Base-by-base conservation (phyloP, 2,113 vertebrate genomes). In the Xiphophorus maculatus region DNA sequence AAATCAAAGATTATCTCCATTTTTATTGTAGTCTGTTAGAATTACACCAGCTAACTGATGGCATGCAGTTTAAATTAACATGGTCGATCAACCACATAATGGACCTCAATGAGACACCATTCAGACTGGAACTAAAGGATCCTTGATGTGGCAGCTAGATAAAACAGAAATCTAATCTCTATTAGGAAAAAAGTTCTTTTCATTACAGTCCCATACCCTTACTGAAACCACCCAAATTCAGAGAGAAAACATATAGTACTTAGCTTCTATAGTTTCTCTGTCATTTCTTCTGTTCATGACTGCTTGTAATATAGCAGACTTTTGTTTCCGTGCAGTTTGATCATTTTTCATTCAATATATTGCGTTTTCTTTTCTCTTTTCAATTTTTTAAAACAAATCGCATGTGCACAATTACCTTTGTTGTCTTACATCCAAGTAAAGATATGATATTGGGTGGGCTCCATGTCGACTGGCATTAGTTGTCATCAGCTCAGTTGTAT, bases 81-180 rank as follows among this genome's bases (percentile, higher is more conserved):
- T 84, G 89, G 87, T 87, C 78, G 75, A 91, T 92, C 79, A 91
- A 88, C 88, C 91, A 83, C 81, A 77, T 92, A 94, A 92, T 93
- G 89, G 88, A 82, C 73, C 87, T 79, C 87, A 83, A 85, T 87
- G 88, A 92, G 90, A 91, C 70, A 81, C 79, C 88, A 90, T 85
- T 90, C 86, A 90, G 87, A 80, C 87, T 87, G 81, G 83, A 90
- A 90, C 91, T 89, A 93, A 92, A 88, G 83, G 86, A 91, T 89
- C 86, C 88, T 88, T 90, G 83, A 92, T 93, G 87, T 86, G 90
- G 81, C 77, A 87, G 90, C 77, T 54, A 90, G 87, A 91, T 93
- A 90, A 93, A 92, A 90, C 79, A 86, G 73, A 93, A 91, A 91
- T 93, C 86, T 90, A 87, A 93, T 94, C 90, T 93, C 88, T 89